Base-by-base conservation (phyloP, 2,888 invertebrate genomes). In the Rhamnusium bicolor region DNA sequence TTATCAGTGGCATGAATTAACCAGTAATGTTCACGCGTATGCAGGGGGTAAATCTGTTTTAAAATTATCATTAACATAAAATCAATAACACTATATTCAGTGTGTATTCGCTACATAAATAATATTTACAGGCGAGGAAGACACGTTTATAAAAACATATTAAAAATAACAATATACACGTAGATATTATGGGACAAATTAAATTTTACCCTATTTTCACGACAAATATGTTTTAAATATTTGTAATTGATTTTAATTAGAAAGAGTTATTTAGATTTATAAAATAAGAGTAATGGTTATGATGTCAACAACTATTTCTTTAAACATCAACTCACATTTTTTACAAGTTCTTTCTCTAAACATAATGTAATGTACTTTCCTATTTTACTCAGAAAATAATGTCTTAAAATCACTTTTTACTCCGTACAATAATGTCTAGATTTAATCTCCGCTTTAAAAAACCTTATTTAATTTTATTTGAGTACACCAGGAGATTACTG, bases 51-150 rank as follows among this genome's bases (percentile, higher is more conserved):
- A 56, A 56, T 56, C 24, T 27, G 56, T 16, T 27, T 29, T 56
- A 27, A 56, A 56, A 56, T 56, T 56, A 56, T 29, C 29, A 56
- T 56, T 56, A 29, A 56, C 56, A 56, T 56, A 24, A 29, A 56
- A 56, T 56, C 56, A 16, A 56, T 56, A 29, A 5, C 10, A 56
- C 24, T 56, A 29, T 56, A 19, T 56, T 24, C 29, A 29, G 29
- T 16, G 56, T 16, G 29, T 16, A 29, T 32, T 12, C 10, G 1
- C 8, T 32, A 10, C 32, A 32, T 10, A 0, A 8, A 32, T 32
- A 32, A 1, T 32, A 12, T 10, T 1, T 12, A 10, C 5, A 8
- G 2, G 0, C 1, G 32, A 10, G 32, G 10, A 32, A 1, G 12
- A 10, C 10, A 1, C 12, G 10, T 32, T 1, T 32, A 2, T 10